Evolutionary conservation across 2,888 invertebrate species (phyloP).

Genomic region (Hylaea fasciaria): DNA sequence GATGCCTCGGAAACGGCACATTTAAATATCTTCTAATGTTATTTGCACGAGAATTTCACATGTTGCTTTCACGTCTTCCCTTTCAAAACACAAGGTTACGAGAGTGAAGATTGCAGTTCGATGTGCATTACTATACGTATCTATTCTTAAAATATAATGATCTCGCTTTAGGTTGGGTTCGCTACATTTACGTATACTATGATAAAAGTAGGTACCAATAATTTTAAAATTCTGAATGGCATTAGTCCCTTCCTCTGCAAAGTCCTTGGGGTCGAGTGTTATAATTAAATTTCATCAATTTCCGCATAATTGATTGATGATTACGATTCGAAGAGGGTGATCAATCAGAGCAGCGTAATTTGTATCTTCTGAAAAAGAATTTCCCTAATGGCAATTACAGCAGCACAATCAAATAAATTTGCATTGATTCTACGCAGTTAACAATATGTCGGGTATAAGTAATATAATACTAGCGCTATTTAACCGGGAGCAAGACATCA

Average conservation of each 20-base stretch:
- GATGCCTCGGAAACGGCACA: slow-evolving; percentile 31
- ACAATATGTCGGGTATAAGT: slow-evolving; percentile 29
- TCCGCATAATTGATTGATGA: slow-evolving; percentile 33
- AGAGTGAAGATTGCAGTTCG: slow-evolving; percentile 18
- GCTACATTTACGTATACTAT: too few relatives aligned
- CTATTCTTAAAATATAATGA: too few relatives aligned
- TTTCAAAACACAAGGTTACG: slow-evolving; percentile 10
- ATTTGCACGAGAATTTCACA: slow-evolving; percentile 33
- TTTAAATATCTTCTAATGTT: slow-evolving; percentile 37
- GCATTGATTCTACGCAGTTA: slow-evolving; percentile 1
- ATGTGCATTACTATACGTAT: background rate
- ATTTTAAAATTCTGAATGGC: slow-evolving; percentile 6
- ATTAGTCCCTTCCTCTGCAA: background rate
- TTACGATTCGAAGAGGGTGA: slow-evolving; percentile 18
- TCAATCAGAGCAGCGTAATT: slow-evolving; percentile 16
- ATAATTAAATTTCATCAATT: slow-evolving; percentile 32
- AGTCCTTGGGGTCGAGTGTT: slow-evolving; percentile 24
- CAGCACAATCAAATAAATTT: background rate
- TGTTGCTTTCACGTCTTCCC: slow-evolving; percentile 33
- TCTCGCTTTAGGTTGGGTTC: background rate
- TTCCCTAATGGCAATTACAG: slow-evolving; percentile 3
- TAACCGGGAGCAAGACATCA: slow-evolving; percentile 52
- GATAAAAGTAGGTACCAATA: background rate
- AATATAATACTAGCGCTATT: slow-evolving; percentile 42
- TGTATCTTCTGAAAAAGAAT: slow-evolving; percentile 17